These are phyloP conservation scores for Elegia similella DNA, from an alignment of 2,888 invertebrate genomes.

Conservation along the genomic window DNA sequence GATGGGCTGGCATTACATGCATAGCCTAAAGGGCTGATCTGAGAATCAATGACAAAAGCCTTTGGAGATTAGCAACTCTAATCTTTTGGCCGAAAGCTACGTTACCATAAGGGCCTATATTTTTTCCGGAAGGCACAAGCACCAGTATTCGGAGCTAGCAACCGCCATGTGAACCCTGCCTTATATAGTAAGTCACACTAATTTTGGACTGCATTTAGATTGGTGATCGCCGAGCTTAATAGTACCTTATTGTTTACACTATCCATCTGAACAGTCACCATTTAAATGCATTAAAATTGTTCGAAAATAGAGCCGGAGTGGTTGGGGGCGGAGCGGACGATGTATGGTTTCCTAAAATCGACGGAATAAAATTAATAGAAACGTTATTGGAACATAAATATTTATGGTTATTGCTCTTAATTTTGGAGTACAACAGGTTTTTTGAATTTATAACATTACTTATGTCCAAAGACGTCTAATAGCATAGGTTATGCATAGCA, in stretches of 20 bases:
- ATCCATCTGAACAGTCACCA: conserved; percentile 43
- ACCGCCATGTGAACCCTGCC: conserved; percentile 46
- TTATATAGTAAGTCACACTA: conserved; percentile 48
- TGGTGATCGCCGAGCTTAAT: conserved; percentile 59
- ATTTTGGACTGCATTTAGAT: conserved; percentile 65
- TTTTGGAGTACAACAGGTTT: conserved; percentile 22
- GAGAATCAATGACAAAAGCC: too few relatives aligned
- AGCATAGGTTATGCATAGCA: too few relatives aligned
- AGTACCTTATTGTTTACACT: conserved; percentile 60
- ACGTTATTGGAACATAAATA: conserved; percentile 25
- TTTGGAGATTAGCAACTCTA: too few relatives aligned
- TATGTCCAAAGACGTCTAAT: background rate
- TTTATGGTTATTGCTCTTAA: conserved; percentile 37
- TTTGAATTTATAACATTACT: background rate
- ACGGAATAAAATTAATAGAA: conserved; percentile 24
- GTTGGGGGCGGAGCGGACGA: conserved; percentile 44
- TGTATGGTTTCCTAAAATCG: conserved; percentile 52
- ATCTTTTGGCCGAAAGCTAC: too few relatives aligned
- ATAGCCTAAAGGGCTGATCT: too few relatives aligned
- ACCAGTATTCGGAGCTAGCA: too few relatives aligned
- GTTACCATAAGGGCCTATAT: too few relatives aligned
- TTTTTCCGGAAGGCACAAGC: too few relatives aligned
- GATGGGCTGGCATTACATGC: too few relatives aligned
- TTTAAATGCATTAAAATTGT: conserved; percentile 54
- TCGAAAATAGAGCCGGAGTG: conserved; percentile 49